Evolutionary conservation across 2,113 vertebrate genomes (phyloP), one percentile per base, ranked within the genome.

Genomic region (Mesoclemmys tuberculata): DNA sequence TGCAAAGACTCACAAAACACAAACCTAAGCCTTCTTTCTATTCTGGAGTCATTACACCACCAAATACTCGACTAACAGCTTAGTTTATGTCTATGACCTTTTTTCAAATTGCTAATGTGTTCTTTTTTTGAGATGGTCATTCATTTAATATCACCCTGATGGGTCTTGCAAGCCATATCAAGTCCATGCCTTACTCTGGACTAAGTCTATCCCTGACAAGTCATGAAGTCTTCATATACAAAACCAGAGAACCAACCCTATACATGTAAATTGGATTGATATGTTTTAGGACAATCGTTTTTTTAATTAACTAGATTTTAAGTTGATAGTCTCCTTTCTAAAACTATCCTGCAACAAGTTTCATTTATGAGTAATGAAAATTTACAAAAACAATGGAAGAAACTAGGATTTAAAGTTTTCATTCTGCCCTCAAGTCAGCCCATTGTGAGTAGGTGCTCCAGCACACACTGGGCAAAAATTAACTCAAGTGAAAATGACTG

Each of bases 71-170:
- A 87, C 55, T 75, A 21, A 5, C 64, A 92, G 38, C 35, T 24
- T 5, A 0, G 0, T 68, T 89, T 93, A 71, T 82, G 61, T 19
- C 49, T 6, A 0, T 4, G 16, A 87, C 27, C 46, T 27, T 3
- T 84, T 89, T 48, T 90, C 54, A 90, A 85, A 38, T 58, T 48
- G 54, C 61, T 14, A 82, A 14, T 14, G 27, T 58, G 56, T 58
- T 58, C 10, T 29, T 51, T 8, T 24, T 80, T 89, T 91, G 48
- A 44, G 82, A 44, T 10, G 11, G n/a, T 49, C 88, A 48, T 87
- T 90, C 89, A 92, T 68, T 71, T 51, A 94, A 88, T 6, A 44
- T 9, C 55, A 90, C 55, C 55, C 78, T 78, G 92, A 86, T 3
- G 13, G 64, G n/a, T 71, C 31, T 35, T 71, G 31, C 31, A 21